A percentile compares a stretch with the other conserved stretches of the same genome.
Conservation (phyloP, 2,797 vertebrate species). For the Rhinella marina region DNA sequence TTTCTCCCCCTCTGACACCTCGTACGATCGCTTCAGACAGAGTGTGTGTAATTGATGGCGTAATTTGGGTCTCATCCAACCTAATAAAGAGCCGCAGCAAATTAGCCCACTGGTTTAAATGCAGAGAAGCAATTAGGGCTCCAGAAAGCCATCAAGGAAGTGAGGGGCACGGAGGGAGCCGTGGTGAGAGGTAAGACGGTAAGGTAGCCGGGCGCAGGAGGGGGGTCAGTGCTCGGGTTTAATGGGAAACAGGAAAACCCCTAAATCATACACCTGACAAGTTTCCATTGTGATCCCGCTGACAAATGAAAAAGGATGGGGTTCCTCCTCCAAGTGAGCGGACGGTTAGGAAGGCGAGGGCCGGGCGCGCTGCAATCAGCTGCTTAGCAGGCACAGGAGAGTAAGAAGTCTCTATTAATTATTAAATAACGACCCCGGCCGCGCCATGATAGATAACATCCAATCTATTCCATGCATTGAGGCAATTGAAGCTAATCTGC, state of each 20-base stretch:
- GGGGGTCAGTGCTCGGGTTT: slow-evolving; percentile 73
- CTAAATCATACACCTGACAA: slow-evolving; percentile 83
- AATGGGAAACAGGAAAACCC: slow-evolving; percentile 77
- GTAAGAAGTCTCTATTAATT: slow-evolving; percentile 88
- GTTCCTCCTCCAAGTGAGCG: slow-evolving; percentile 85
- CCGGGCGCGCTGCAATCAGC: slow-evolving; percentile 66
- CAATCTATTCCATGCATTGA: slow-evolving; percentile 67
- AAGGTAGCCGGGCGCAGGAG: slow-evolving; percentile 65
- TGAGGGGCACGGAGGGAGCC: slow-evolving; percentile 66
- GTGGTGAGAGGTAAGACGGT: slow-evolving; percentile 65
- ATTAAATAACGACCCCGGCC: slow-evolving; percentile 81
- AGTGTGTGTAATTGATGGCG: slow-evolving; percentile 68
- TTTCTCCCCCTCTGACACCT: slow-evolving; percentile 56
- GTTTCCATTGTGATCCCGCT: slow-evolving; percentile 75
- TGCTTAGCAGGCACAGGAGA: slow-evolving; percentile 67
- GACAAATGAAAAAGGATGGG: slow-evolving; percentile 81
- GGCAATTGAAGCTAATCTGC: slow-evolving; percentile 68
- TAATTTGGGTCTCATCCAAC: slow-evolving; percentile 70
- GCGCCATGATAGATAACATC: slow-evolving; percentile 71
- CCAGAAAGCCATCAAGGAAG: slow-evolving; percentile 74
- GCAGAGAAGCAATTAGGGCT: slow-evolving; percentile 76
- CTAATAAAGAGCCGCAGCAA: slow-evolving; percentile 71
- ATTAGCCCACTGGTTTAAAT: slow-evolving; percentile 73
- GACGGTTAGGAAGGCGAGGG: slow-evolving; percentile 72
- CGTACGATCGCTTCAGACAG: slow-evolving; percentile 55